These are phyloP conservation scores for Drosophila koepferae DNA, from an alignment of 2,888 invertebrate genomes.

Conservation along the genomic window DNA sequence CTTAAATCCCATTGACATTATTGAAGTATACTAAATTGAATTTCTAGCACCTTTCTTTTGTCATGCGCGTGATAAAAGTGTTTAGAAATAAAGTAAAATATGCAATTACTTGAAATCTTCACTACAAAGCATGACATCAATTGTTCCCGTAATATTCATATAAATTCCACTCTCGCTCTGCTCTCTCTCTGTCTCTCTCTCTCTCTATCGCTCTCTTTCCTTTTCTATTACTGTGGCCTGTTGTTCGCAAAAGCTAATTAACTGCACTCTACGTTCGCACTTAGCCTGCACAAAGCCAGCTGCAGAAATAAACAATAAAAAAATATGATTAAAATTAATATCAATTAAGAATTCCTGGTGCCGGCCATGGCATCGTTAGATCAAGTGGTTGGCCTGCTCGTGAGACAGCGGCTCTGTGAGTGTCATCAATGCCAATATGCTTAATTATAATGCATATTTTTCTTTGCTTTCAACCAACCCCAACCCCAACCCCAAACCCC, in stretches of 20 bases:
- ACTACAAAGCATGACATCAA: not conserved
- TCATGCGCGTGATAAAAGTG: not conserved
- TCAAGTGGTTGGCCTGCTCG: constrained; percentile 60
- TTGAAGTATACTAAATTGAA: not conserved
- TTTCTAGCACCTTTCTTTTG: not conserved
- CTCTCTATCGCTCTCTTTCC: not conserved
- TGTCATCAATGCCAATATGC: constrained; percentile 70
- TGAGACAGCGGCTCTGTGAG: constrained; percentile 35
- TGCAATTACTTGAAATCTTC: not conserved
- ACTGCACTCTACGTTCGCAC: constrained; percentile 26
- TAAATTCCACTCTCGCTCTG: not conserved
- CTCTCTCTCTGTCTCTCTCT: not conserved
- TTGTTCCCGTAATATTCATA: not conserved
- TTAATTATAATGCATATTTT: constrained; percentile 53
- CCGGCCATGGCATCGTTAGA: constrained; percentile 43
- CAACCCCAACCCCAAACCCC: constrained; percentile 9
- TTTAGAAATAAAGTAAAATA: not conserved
- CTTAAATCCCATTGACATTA: no score
- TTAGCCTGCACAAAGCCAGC: constrained; percentile 20
- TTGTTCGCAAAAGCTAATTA: constrained; percentile 39
- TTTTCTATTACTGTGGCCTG: not conserved
- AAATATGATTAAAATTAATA: constrained; percentile 70
- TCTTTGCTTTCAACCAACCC: constrained; percentile 2
- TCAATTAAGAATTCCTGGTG: constrained; percentile 60
- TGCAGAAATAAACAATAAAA: not conserved